A percentile compares a stretch with the other conserved stretches of the same genome.
Evolutionary conservation across 1,140 invertebrate genomes (phyloP).

Genomic region (Lepidotrigona ventralis): DNA sequence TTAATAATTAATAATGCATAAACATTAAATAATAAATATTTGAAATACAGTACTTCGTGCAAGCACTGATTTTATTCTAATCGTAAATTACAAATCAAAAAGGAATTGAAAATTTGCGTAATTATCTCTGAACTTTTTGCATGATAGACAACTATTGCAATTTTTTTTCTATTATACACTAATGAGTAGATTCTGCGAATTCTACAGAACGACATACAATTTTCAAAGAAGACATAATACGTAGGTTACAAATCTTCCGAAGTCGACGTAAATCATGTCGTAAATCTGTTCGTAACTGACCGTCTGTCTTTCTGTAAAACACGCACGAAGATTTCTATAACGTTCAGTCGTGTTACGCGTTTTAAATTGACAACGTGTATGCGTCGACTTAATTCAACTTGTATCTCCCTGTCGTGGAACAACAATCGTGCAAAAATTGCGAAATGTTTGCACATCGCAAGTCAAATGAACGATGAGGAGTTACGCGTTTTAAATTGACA

Average conservation of each 20-base stretch:
- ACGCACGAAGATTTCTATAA: neutral
- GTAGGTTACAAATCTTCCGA: neutral
- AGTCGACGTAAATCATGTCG: neutral
- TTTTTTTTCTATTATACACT: no score
- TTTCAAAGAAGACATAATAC: neutral
- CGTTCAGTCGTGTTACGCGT: neutral
- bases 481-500: slow-evolving; percentile 4
- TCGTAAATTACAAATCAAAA: no score
- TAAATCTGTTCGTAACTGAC: neutral
- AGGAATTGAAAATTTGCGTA: no score
- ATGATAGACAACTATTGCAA: neutral
- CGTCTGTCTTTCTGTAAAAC: no score
- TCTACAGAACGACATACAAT: neutral
- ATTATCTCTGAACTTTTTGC: neutral
- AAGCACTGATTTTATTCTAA: no score
- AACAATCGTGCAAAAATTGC: slow-evolving; percentile 2
- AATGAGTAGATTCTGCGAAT: neutral
- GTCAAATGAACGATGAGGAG: neutral
- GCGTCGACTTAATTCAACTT: neutral
- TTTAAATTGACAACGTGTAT: neutral
- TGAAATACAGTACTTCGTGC: no score
- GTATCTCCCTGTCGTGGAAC: no score
- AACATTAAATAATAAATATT: no score
- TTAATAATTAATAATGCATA: no score
- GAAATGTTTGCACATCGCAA: neutral